Conservation (phyloP, 2,113 vertebrate genomes). For the Corydoras sp. region DNA sequence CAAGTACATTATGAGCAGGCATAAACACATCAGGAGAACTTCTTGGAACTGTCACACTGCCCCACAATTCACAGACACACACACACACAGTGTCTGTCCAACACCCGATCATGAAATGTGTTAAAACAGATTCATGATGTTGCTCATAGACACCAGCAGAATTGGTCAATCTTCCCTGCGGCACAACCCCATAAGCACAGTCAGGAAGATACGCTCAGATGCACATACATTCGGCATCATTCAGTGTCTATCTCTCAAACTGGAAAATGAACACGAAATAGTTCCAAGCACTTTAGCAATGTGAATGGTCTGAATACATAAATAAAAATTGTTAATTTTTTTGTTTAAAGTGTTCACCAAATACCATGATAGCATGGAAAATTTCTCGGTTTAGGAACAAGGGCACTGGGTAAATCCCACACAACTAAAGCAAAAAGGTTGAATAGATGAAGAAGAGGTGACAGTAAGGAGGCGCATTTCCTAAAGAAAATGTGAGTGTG, state of each 20-base stretch:
- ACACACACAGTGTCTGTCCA: slow-evolving; percentile 28
- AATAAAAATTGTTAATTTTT: too few species aligned
- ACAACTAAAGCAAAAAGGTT: too few species aligned
- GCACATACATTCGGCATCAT: not conserved
- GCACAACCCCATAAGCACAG: slow-evolving; percentile 13
- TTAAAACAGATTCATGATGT: slow-evolving; percentile 44
- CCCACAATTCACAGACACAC: not conserved
- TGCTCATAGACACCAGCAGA: slow-evolving; percentile 43
- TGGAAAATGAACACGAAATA: too few species aligned
- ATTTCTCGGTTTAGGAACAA: too few species aligned
- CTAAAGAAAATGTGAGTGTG: too few species aligned
- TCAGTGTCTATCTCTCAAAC: not conserved
- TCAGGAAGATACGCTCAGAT: not conserved
- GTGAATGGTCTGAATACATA: too few species aligned
- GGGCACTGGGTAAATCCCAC: too few species aligned
- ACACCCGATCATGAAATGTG: not conserved
- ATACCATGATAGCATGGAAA: too few species aligned
- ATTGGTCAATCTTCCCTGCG: slow-evolving; percentile 51
- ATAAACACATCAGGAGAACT: slow-evolving; percentile 30
- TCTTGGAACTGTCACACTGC: slow-evolving; percentile 5
- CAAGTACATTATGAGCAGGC: slow-evolving; percentile 24
- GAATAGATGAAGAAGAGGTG: too few species aligned
- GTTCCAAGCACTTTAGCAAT: too few species aligned
- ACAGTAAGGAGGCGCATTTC: too few species aligned
- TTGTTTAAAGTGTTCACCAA: too few species aligned